Percentiles rank a stretch among this genome's conserved stretches.
Evolutionary conservation across 2,888 invertebrate genomes (phyloP).

Genomic region (Heliconius ismenius): DNA sequence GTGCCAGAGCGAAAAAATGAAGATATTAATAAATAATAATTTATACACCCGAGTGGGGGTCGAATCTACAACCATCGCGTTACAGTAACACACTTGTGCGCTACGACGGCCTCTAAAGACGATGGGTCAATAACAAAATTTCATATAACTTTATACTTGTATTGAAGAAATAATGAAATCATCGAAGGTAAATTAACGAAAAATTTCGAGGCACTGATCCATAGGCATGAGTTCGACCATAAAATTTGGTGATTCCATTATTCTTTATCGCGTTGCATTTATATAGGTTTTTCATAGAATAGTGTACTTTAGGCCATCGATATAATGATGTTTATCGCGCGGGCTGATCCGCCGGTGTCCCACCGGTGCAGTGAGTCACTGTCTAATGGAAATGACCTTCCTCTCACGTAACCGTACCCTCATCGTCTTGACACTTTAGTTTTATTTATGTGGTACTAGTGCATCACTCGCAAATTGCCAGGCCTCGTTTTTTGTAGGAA

Average conservation of each 20-base stretch:
- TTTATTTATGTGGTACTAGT: conserved; percentile 31
- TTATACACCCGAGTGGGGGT: too few species aligned
- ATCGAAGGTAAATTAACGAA: conserved; percentile 24
- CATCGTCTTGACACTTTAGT: conserved; percentile 47
- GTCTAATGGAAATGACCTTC: conserved; percentile 53
- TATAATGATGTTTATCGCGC: conserved; percentile 30
- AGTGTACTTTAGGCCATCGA: conserved; percentile 29
- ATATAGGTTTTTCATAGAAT: background rate
- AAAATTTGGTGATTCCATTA: conserved; percentile 41
- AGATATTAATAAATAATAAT: too few species aligned
- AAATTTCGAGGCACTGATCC: conserved; percentile 23
- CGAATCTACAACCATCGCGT: too few species aligned
- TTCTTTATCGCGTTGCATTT: conserved; percentile 37
- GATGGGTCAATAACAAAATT: background rate
- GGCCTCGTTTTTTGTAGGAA: background rate
- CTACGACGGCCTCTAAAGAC: too few species aligned
- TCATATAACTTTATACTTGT: background rate
- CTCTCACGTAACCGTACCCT: conserved; percentile 48
- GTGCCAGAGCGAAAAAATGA: too few species aligned
- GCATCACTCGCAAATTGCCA: conserved; percentile 10
- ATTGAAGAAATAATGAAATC: background rate
- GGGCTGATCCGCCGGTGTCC: conserved; percentile 34
- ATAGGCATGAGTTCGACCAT: conserved; percentile 25
- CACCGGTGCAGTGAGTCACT: conserved; percentile 47
- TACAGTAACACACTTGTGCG: too few species aligned